Conservation (phyloP, 35 echinoderm and acorn worm genomes). For the Heliocidaris erythrogramma region DNA sequence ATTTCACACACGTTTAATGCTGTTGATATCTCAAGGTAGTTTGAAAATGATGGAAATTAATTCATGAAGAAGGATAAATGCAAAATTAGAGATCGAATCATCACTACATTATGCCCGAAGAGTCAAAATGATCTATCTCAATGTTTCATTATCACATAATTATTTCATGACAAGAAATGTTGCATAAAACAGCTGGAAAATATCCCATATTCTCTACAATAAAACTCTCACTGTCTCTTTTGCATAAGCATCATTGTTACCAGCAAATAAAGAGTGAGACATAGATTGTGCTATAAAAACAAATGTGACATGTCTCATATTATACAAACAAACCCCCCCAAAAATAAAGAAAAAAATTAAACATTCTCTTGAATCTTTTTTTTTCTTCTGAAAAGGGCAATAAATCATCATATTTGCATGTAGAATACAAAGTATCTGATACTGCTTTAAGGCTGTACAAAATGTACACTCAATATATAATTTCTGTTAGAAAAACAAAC, state of each 20-base stretch:
- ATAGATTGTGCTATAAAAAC: background rate
- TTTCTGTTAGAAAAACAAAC: background rate
- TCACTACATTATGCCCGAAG: no score
- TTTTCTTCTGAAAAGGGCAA: background rate
- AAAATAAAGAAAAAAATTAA: background rate
- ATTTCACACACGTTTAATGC: no score
- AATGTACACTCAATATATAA: background rate
- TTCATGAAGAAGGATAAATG: no score
- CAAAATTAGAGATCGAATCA: no score
- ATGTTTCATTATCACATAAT: no score
- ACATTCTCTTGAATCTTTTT: background rate
- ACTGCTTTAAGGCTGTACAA: background rate
- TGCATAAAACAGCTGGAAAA: no score
- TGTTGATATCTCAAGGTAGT: no score
- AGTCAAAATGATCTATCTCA: no score
- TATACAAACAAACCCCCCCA: background rate
- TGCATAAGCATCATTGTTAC: background rate
- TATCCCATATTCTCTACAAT: no score
- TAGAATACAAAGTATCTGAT: background rate
- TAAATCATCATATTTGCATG: background rate
- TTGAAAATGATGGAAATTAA: no score
- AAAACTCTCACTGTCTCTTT: background rate
- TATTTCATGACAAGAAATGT: no score
- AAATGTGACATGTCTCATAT: background rate
- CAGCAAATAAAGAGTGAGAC: background rate